Base-by-base conservation (phyloP, 1,140 invertebrate species). In the Procambarus clarkii region DNA sequence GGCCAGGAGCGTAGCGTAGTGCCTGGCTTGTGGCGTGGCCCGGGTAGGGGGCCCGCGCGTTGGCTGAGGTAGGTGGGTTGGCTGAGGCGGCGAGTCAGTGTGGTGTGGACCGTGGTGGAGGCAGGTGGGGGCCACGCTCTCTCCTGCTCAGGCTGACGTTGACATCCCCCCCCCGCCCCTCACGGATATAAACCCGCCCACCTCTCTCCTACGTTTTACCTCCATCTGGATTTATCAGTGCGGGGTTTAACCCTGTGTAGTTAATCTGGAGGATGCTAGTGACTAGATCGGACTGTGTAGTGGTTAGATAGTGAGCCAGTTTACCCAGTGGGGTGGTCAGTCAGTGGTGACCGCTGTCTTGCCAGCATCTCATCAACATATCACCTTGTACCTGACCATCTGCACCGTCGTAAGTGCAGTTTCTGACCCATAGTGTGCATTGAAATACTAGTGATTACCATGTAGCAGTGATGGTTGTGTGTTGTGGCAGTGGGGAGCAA, bases 91-190 rank as follows among this genome's bases (percentile, higher is more conserved):
- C 50, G 48, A 69, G 76, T 74, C 74, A 91, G 88, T 91, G 88
- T 91, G 82, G 82, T 78, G 58, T 83, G 71, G 82, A 85, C 88
- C 71, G 88, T 86, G 88, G 88, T 85, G 88, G 82, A 71, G 88
- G 88, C 74, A 91, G 88, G 88, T 60, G 88, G 76, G 88, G 58
- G 88, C 88, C 50, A 54, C 54, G 81, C 69, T 76, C 81, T 78
- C 88, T 84, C 88, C 81, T 78, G 80, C 88, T 50, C 71, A 76
- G 74, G 78, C 81, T 84, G 50, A 71, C 54, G 64, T 60, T 79
- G 77, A 46, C 77, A 45, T 84, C 77, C 46, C 78, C n/a, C n/a
- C n/a, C n/a, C n/a, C n/a, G n/a, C n/a, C n/a, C n/a, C n/a, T n/a
- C n/a, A n/a, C n/a, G n/a, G n/a, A n/a, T n/a, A n/a, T n/a, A n/a